Evolutionary conservation across 2,113 vertebrate genomes (phyloP).

Genomic region (Micronycteris hirsuta): DNA sequence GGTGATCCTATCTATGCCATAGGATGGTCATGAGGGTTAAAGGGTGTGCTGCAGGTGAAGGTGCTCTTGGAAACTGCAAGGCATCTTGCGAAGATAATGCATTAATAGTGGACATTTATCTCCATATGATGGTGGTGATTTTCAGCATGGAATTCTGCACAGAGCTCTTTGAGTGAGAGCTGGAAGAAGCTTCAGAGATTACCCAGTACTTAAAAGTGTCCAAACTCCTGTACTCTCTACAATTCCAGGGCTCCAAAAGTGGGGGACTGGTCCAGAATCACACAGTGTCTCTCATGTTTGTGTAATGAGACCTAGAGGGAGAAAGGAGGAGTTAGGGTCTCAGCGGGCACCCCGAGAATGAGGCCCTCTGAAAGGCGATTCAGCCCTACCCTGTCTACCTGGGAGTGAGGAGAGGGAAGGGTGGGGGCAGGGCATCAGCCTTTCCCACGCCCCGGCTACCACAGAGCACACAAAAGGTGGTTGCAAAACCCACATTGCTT

Average conservation of each 20-base stretch:
- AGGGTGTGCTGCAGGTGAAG: rapidly evolving
- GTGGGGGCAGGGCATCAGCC: background rate
- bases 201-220: too few species aligned
- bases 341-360: background rate
- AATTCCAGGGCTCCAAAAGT: background rate
- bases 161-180: background rate
- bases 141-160: background rate
- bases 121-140: background rate
- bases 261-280: background rate
- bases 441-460: conserved; percentile 50
- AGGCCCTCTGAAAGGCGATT: background rate
- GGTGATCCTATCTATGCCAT: too few species aligned
- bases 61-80: background rate
- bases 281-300: background rate
- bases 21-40: background rate
- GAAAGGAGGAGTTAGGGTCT: background rate
- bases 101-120: too few species aligned
- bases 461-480: conserved; percentile 46
- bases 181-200: background rate
- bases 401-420: background rate
- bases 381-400: background rate
- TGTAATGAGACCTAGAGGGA: background rate
- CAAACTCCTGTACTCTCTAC: background rate
- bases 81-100: background rate
- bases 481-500: conserved; percentile 66